Percentiles rank a stretch among this genome's conserved stretches.
Conservation (phyloP, 2,113 vertebrate genomes). For the Sclerurus mexicanus region DNA sequence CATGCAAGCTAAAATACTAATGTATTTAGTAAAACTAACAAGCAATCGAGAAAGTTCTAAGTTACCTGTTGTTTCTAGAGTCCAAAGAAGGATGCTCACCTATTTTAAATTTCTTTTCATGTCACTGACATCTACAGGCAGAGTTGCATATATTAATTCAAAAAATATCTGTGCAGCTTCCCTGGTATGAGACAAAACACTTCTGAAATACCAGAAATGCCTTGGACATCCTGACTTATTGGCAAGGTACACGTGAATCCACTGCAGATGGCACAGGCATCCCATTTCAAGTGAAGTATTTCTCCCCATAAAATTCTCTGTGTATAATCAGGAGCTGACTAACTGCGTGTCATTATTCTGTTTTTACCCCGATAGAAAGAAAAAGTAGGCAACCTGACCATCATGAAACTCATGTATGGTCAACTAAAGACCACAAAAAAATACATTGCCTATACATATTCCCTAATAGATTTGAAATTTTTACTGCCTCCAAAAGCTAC, state of each 20-base stretch:
- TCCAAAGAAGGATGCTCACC: background rate
- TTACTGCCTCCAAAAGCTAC: background rate
- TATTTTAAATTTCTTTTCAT: background rate
- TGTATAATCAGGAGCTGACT: background rate
- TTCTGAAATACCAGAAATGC: background rate
- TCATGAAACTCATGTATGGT: background rate
- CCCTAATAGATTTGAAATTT: background rate
- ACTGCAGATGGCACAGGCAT: background rate
- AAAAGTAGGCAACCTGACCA: background rate
- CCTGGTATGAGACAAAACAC: background rate
- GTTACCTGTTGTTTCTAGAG: background rate
- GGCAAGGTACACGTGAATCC: background rate
- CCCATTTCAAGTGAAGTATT: background rate
- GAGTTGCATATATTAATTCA: background rate
- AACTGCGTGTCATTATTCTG: background rate
- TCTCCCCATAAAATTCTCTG: background rate
- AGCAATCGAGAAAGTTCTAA: background rate
- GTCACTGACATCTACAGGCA: background rate
- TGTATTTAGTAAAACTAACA: background rate
- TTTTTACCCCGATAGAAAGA: background rate
- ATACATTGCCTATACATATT: fast-evolving
- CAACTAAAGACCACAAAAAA: background rate
- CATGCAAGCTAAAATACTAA: background rate
- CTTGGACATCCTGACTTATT: background rate
- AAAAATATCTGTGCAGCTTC: background rate